Conservation (phyloP, 2,113 vertebrate species). For the Sturnira hondurensis region DNA sequence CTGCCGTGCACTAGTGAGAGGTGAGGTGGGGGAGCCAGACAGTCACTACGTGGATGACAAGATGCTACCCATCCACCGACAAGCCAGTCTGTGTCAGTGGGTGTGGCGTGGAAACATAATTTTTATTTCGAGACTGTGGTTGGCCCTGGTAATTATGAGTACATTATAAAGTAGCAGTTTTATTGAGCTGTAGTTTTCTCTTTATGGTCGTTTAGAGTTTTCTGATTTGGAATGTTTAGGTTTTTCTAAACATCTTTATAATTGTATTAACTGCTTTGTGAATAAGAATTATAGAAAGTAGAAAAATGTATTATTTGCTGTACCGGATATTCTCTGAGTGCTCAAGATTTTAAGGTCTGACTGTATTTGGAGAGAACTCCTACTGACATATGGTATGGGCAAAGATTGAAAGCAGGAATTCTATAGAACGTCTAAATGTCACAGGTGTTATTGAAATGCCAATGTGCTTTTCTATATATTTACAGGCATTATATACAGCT, state of each 20-base stretch:
- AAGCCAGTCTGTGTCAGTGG: not conserved
- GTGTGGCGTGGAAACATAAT: not conserved
- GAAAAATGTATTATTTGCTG: not conserved
- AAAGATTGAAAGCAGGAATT: slow-evolving; percentile 32
- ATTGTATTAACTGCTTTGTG: not conserved
- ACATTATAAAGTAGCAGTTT: not conserved
- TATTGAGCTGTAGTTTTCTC: not conserved
- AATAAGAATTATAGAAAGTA: not conserved
- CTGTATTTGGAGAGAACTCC: slow-evolving; percentile 54
- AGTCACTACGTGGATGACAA: not conserved
- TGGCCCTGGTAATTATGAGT: not conserved
- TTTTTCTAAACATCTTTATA: not conserved
- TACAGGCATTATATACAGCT: slow-evolving; percentile 32
- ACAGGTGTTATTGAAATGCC: slow-evolving; percentile 70
- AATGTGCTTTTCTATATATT: slow-evolving; percentile 53
- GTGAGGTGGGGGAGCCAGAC: not conserved
- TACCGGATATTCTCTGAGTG: not conserved
- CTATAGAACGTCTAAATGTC: slow-evolving; percentile 64
- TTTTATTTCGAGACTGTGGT: not conserved
- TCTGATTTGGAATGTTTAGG: not conserved
- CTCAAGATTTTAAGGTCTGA: slow-evolving; percentile 34
- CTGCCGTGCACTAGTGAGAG: not conserved
- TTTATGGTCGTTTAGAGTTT: not conserved
- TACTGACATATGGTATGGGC: not conserved
- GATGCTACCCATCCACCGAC: not conserved